Conservation (phyloP, 2,888 invertebrate species). For the Endomychus coccineus region DNA sequence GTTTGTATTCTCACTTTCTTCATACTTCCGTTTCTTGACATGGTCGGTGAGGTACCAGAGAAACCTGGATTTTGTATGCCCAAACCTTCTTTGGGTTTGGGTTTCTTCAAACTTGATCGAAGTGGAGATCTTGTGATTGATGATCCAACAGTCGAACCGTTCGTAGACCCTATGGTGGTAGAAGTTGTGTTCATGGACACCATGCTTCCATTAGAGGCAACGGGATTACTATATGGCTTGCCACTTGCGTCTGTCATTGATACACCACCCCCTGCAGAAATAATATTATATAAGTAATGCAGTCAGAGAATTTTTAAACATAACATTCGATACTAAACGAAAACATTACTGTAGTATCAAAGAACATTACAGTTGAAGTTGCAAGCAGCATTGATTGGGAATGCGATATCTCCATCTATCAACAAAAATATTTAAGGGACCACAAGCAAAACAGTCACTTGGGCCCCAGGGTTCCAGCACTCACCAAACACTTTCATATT, state of each 20-base stretch:
- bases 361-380: too few relatives aligned
- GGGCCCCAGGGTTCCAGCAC: too few relatives aligned
- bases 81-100: slow-evolving; percentile 60
- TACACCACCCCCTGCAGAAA: slow-evolving; percentile 38
- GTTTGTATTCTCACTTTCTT: slow-evolving; percentile 89
- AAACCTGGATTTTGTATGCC: slow-evolving; percentile 85
- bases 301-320: too few relatives aligned
- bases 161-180: slow-evolving; percentile 54
- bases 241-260: slow-evolving; percentile 85
- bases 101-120: slow-evolving; percentile 78
- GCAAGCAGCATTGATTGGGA: too few relatives aligned
- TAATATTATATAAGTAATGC: too few relatives aligned
- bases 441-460: too few relatives aligned
- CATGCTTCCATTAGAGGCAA: slow-evolving; percentile 54
- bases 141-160: slow-evolving; percentile 46
- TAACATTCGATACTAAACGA: too few relatives aligned
- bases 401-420: too few relatives aligned
- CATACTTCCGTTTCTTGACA: slow-evolving; percentile 77
- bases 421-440: too few relatives aligned
- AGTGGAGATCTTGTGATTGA: slow-evolving; percentile 54
- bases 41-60: slow-evolving; percentile 74
- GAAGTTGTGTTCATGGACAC: slow-evolving; percentile 68
- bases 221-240: slow-evolving; percentile 61
- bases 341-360: too few relatives aligned
- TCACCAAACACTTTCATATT: too few relatives aligned